Base-by-base conservation (phyloP, 1,140 invertebrate genomes). In the Ridgeia piscesae region DNA sequence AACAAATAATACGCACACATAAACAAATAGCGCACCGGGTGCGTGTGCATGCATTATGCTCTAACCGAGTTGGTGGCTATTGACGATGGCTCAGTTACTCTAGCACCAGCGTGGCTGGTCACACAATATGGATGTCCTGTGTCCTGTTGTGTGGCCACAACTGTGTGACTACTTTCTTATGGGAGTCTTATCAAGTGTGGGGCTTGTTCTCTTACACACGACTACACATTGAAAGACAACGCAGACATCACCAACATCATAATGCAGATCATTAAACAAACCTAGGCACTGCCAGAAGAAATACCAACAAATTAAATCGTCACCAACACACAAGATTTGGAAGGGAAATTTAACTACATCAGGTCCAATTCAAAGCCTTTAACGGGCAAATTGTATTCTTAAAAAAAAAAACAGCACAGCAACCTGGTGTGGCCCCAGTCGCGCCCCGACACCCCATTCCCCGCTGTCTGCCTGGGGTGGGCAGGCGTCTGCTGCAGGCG, bases 1-100 rank as follows among this genome's bases (percentile, higher is more conserved):
- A 77, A 77, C 58, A 77, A 77, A 77, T 77, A 77, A 77, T 77
- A 77, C 27, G 58, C 58, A 77, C 58, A 77, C 58, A 77, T 77
- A 77, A 77, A 77, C 58, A 77, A 77, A 77, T 77, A 77, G 58
- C 27, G 58, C 27, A 77, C 58, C 17, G 27, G 58, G 58, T 21
- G 58, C 58, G 58, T 77, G 58, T 77, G 58, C 58, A 14, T 77
- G 58, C 58, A 77, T 77, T 77, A 77, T 77, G 58, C 58, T 77
- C 58, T 77, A 31, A 77, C 58, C 11, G 8, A 77, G 58, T 31
- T 77, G 17, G 2, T 0, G 27, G 2, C 58, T 77, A 77, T 77
- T 17, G 11, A 27, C 58, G 14, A 17, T 21, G 58, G 17, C 17
- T 17, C 58, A 27, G 58, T 77, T 31, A 77, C 58, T 77, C 17